phyloP scores from a whole-genome alignment of 1,140 invertebrate genomes.

The Centruroides sculpturatus region DNA sequence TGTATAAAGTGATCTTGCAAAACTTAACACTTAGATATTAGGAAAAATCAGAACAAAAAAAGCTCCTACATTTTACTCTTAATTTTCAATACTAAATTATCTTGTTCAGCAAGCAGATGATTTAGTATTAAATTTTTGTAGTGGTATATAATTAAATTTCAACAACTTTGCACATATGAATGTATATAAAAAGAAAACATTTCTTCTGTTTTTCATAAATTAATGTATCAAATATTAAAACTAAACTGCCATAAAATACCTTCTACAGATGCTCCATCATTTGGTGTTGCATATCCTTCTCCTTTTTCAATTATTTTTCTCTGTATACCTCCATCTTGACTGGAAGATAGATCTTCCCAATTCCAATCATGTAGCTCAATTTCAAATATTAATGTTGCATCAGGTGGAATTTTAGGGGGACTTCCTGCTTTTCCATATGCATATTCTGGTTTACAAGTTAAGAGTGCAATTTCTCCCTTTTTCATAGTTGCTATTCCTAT shows the following conservation, averaged over 20 bases:
- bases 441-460: conserved; percentile 81
- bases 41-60: no score
- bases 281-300: conserved; percentile 49
- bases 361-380: conserved; percentile 65
- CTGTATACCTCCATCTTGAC: conserved; percentile 67
- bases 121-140: no score
- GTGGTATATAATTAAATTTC: no score
- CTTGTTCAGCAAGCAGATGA: no score
- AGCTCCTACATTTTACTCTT: no score
- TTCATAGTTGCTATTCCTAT: conserved; percentile 88
- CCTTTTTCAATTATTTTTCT: conserved; percentile 53
- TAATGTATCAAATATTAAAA: conserved; percentile 1
- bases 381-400: conserved; percentile 65
- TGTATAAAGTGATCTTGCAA: no score
- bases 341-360: conserved; percentile 70
- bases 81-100: no score
- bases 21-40: no score
- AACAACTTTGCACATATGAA: neutral
- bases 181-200: neutral
- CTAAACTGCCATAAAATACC: conserved; percentile 31
- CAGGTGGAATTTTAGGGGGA: conserved; percentile 77
- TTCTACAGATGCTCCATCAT: conserved; percentile 61
- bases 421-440: conserved; percentile 75
- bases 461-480: conserved; percentile 63
- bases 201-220: neutral